A percentile compares a stretch with the other conserved stretches of the same genome.
phyloP scores from a whole-genome alignment of 2,113 vertebrate genomes.

The Oncorhynchus clarkii region DNA sequence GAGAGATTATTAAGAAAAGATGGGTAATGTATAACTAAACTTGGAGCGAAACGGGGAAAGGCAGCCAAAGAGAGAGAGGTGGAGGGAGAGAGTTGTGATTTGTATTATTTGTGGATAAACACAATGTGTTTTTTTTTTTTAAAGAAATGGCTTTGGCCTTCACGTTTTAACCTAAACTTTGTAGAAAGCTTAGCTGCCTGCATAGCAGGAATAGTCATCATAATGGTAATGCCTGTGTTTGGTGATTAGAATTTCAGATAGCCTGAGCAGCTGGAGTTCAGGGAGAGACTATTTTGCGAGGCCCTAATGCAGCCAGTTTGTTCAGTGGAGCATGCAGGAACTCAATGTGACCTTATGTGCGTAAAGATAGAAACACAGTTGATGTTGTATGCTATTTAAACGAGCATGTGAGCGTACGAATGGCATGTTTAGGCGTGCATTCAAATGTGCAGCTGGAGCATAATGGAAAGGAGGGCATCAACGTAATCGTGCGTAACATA shows the following conservation, averaged over 20 bases:
- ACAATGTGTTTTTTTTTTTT: constrained; percentile 16
- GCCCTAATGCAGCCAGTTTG: constrained; percentile 55
- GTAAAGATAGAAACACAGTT: constrained; percentile 18
- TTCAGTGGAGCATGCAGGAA: constrained; percentile 49
- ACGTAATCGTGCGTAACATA: background rate
- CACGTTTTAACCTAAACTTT: constrained; percentile 58
- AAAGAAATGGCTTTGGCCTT: constrained; percentile 51
- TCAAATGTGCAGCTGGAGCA: constrained; percentile 18
- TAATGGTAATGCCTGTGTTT: constrained; percentile 59
- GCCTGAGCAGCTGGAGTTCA: constrained; percentile 12
- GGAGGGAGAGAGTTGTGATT: constrained; percentile 24
- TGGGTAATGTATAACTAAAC: constrained; percentile 31
- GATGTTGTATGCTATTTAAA: no score
- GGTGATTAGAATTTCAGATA: constrained; percentile 69
- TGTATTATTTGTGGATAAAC: no score
- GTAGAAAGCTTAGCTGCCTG: constrained; percentile 40
- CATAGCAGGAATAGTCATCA: constrained; percentile 13
- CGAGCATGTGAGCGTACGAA: background rate
- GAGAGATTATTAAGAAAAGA: constrained; percentile 52
- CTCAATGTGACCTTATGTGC: constrained; percentile 58
- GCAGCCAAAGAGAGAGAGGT: constrained; percentile 18
- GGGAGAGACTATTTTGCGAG: constrained; percentile 28
- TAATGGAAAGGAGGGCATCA: background rate
- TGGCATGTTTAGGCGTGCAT: background rate
- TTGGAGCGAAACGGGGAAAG: constrained; percentile 13